These are phyloP conservation scores for Thymallus thymallus DNA, from an alignment of 2,113 vertebrate genomes.

Conservation along the genomic window DNA sequence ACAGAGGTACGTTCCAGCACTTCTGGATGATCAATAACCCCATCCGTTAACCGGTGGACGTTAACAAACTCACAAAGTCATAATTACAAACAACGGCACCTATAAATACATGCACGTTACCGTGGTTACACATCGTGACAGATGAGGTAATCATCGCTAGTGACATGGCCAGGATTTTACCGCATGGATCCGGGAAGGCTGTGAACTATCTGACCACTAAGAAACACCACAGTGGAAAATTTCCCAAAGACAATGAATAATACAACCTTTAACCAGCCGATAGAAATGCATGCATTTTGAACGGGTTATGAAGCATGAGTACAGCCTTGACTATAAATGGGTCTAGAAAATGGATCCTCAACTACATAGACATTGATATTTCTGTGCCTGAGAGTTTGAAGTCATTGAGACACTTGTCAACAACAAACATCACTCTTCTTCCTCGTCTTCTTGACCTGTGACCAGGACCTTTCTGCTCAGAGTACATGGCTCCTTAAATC, in stretches of 20 bases:
- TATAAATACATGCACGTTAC: conserved; percentile 52
- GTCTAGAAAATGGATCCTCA: too few species aligned
- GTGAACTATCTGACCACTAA: neutral
- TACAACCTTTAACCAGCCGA: too few species aligned
- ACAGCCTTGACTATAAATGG: neutral
- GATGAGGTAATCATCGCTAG: conserved; percentile 24
- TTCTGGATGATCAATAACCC: conserved; percentile 17
- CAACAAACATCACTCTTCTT: neutral
- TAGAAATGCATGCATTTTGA: neutral
- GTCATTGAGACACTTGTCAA: neutral
- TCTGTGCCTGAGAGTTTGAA: neutral
- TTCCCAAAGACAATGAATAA: too few species aligned
- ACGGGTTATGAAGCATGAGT: neutral
- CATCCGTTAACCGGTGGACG: conserved; percentile 14
- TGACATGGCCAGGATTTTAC: conserved; percentile 18
- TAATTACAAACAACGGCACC: conserved; percentile 20
- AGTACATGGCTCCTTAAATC: conserved; percentile 34
- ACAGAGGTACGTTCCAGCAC: conserved; percentile 31
- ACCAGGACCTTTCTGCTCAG: neutral
- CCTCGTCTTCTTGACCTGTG: neutral
- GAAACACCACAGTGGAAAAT: too few species aligned
- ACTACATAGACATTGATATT: neutral
- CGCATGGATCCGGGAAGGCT: neutral
- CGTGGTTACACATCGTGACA: conserved; percentile 27
- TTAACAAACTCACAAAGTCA: conserved; percentile 19